Evolutionary conservation across 2,797 vertebrate species (phyloP).

Genomic region (Xenentodon cancila): DNA sequence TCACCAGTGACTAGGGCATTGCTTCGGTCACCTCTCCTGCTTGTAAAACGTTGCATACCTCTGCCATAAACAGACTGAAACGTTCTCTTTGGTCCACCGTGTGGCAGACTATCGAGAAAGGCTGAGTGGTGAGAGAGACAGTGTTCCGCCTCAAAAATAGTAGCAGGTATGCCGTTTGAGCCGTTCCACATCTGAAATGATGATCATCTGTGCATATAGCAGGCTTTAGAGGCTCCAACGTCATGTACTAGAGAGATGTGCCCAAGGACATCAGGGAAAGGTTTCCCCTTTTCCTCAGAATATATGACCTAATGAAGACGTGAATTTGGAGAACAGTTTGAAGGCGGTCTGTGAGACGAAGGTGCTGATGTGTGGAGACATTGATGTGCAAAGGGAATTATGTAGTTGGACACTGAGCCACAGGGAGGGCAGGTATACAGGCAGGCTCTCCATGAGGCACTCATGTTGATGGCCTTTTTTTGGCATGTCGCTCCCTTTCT

Average conservation of each 20-base stretch:
- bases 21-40: constrained; percentile 11
- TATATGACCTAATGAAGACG: constrained; percentile 36
- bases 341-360: constrained; percentile 23
- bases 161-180: constrained; percentile 22
- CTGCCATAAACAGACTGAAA: constrained; percentile 11
- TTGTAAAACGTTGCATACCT: constrained; percentile 10
- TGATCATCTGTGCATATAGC: constrained; percentile 20
- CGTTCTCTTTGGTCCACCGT: constrained; percentile 1
- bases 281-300: constrained; percentile 12
- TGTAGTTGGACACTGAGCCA: constrained; percentile 59
- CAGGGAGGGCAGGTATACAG: constrained; percentile 54
- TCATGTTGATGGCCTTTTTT: constrained; percentile 47
- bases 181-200: constrained; percentile 27
- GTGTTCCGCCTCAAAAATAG: constrained; percentile 7
- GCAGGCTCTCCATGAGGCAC: constrained; percentile 42
- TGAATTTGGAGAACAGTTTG: constrained; percentile 39
- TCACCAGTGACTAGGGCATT: constrained; percentile 5
- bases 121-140: neutral
- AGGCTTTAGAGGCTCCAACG: constrained; percentile 22
- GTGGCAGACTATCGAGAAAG: too few relatives aligned
- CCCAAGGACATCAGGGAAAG: constrained; percentile 18
- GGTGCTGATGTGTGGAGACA: constrained; percentile 54
- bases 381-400: constrained; percentile 63
- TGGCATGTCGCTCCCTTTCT: constrained; percentile 31
- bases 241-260: constrained; percentile 13